Percentiles rank a stretch among this genome's conserved stretches.
Conservation (phyloP, 1,140 invertebrate species). For the Orchestia grillus region DNA sequence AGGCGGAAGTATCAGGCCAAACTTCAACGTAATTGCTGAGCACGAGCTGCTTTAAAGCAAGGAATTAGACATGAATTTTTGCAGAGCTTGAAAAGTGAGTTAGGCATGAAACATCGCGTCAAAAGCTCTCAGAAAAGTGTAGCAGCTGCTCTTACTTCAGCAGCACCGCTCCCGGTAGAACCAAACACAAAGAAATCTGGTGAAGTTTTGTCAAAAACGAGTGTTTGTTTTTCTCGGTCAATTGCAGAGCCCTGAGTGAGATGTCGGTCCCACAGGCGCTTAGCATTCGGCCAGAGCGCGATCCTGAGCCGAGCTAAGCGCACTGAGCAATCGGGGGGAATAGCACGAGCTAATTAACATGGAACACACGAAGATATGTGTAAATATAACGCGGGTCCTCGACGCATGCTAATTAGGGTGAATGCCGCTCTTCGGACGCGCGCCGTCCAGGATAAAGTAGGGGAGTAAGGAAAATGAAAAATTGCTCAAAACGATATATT, state of each 20-base stretch:
- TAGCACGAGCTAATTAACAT: slow-evolving; percentile 16
- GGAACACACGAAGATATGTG: slow-evolving; percentile 12
- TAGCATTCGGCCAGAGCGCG: slow-evolving; percentile 22
- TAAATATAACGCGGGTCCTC: background rate
- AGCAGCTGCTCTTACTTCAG: background rate
- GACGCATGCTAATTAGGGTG: slow-evolving; percentile 1
- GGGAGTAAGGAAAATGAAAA: background rate
- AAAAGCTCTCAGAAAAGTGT: background rate
- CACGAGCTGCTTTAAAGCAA: background rate
- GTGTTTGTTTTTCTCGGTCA: background rate
- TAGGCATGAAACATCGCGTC: background rate
- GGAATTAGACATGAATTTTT: background rate
- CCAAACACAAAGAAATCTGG: background rate
- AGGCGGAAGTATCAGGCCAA: background rate
- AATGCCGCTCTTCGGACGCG: background rate
- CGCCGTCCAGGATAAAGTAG: background rate
- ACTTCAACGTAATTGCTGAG: background rate
- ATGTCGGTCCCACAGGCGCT: background rate
- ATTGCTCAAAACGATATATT: background rate
- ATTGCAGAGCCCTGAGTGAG: background rate
- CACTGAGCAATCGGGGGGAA: background rate
- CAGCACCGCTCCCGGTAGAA: background rate
- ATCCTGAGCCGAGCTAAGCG: background rate
- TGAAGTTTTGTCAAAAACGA: background rate
- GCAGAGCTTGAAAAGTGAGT: background rate